Conservation (phyloP, 2,797 vertebrate species). For the Sebastes taczanowskii region DNA sequence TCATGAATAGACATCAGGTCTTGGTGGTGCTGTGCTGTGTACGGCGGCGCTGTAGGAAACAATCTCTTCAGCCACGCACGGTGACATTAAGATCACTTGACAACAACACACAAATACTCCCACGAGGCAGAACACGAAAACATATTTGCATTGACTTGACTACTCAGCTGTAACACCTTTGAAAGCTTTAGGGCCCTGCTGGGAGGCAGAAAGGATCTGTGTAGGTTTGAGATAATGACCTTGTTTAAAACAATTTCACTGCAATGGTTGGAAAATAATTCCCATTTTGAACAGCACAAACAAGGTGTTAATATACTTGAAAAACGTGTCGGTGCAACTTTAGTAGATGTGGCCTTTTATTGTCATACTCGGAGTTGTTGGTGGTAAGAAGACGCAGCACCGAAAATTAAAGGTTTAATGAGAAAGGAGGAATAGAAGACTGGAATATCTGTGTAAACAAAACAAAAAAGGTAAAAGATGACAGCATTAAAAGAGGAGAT, state of each 20-base stretch:
- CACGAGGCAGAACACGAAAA: slow-evolving; percentile 62
- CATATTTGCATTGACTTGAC: slow-evolving; percentile 71
- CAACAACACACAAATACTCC: slow-evolving; percentile 70
- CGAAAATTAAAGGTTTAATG: background rate
- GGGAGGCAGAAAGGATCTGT: slow-evolving; percentile 42
- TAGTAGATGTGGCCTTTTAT: background rate
- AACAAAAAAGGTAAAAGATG: background rate
- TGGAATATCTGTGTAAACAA: background rate
- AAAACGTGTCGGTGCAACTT: background rate
- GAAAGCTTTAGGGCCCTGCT: slow-evolving; percentile 59
- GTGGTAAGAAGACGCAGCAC: background rate
- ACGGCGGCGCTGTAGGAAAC: slow-evolving; percentile 33
- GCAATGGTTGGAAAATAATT: slow-evolving; percentile 31
- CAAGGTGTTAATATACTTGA: slow-evolving; percentile 4
- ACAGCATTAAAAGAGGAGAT: background rate
- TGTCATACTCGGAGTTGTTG: background rate
- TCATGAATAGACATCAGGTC: slow-evolving; percentile 51
- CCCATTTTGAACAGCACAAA: slow-evolving; percentile 1
- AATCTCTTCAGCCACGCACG: slow-evolving; percentile 55
- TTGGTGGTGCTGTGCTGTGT: slow-evolving; percentile 27
- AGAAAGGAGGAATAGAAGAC: background rate
- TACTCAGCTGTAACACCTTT: slow-evolving; percentile 58
- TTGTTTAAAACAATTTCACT: slow-evolving; percentile 51
- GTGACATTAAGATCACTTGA: slow-evolving; percentile 73
- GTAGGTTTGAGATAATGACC: slow-evolving; percentile 66